Base-by-base conservation (phyloP, 2,113 vertebrate species). In the Antigone vipio region DNA sequence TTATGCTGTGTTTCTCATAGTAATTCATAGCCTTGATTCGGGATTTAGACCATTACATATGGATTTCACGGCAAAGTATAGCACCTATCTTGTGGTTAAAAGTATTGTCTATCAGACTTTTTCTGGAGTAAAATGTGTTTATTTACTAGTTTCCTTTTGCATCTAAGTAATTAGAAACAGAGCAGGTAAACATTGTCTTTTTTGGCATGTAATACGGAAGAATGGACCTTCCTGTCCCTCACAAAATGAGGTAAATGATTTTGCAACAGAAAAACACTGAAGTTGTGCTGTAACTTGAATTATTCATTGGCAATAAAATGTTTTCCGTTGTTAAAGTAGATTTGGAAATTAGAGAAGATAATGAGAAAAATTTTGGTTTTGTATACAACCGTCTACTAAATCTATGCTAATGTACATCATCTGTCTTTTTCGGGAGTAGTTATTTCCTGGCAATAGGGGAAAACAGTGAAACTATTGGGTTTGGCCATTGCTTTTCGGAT, bases 331-430 rank as follows among this genome's bases (percentile, higher is more conserved):
- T 88, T 85, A 52, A 80, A 78, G 60, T 81, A 40, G 9, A 77
- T 55, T 92, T 91, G 83, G 87, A 94, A 97, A 87, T n/a, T 9
- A 84, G 91, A 95, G 35, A 88, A 74, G 45, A 53, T 42, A 52
- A 44, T 79, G 75, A 81, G 62, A 26, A 69, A 92, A 90, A 76
- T 63, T 7, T 13, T 66, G 32, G 13, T 38, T 71, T 83, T 79
- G 11, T 63, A 1, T 87, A 12, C n/a, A 76, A 11, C 30, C 0
- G 0, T 50, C 27, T 50, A 12, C 18, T 63, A 62, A 63, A 55
- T 79, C n/a, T 62, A 59, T 93, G 82, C 68, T 79, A 7, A 30
- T 78, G 45, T 63, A 87, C 20, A 27, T 73, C 3, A 9, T 17
- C 40, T 64, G 7, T 62, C 35, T 76, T 42, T 62, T 88, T 12